Evolutionary conservation across 2,113 vertebrate species (phyloP).

Genomic region (Lepus europaeus): DNA sequence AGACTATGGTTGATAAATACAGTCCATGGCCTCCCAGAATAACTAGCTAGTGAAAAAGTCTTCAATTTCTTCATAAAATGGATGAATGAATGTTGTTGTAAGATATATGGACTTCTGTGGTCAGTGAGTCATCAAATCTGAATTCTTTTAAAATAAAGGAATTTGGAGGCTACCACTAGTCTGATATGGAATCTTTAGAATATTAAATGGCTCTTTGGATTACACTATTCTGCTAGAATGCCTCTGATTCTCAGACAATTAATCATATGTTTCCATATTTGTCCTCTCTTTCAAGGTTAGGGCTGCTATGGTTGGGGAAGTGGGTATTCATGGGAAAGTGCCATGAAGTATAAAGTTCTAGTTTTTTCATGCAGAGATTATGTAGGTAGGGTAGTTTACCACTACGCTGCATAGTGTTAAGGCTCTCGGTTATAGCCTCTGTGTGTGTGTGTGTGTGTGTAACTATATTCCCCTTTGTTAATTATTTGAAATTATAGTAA

Average conservation of each 20-base stretch:
- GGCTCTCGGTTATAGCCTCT: background rate
- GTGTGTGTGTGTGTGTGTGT: background rate
- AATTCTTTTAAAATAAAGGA: background rate
- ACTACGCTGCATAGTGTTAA: background rate
- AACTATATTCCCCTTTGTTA: background rate
- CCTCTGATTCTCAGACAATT: conserved; percentile 9
- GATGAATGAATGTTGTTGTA: background rate
- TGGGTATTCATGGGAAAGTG: background rate
- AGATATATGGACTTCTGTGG: background rate
- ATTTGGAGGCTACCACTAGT: background rate
- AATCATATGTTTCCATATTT: background rate
- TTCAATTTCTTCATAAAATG: conserved; percentile 30
- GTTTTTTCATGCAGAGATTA: background rate
- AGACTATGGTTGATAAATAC: background rate
- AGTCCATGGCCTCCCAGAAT: background rate
- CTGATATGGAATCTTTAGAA: background rate
- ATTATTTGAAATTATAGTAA: background rate
- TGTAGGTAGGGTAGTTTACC: no score
- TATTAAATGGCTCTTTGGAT: background rate
- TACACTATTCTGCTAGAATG: background rate
- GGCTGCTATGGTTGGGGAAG: no score
- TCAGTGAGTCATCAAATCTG: conserved; percentile 27
- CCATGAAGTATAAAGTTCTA: background rate
- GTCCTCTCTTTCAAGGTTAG: background rate
- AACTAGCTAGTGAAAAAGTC: background rate